Base-by-base conservation (phyloP, 2,888 invertebrate species). In the Aphodius sticticus region DNA sequence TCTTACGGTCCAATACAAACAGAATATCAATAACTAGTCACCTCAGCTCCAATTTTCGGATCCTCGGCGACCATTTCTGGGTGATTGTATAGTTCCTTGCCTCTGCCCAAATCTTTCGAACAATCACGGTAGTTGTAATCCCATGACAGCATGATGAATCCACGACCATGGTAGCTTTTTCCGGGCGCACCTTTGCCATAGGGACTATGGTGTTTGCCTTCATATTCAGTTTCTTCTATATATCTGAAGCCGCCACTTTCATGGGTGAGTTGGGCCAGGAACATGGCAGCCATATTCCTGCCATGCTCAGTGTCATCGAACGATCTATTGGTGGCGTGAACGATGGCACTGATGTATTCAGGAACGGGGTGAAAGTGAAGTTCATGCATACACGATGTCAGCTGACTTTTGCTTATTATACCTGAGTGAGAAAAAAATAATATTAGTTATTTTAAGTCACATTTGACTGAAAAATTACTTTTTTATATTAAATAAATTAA, bases 161-260 rank as follows among this genome's bases (percentile, higher is more conserved):
- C 74, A 7, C 74, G 16, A 12, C 74, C 74, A 12, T 74, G 74
- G 9, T 74, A 74, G 37, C 74, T 74, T 74, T 74, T 74, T 26
- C 74, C 74, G 7, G 7, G 36, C 1, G 74, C 74, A 74, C 74
- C 74, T 12, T 26, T n/a, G 9, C 74, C 74, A 35, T 74, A 74
- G 0, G 74, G 74, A 36, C 74, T 74, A n/a, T 37, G 37, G 12
- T 35, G 35, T 36, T n/a, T 37, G 15, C 74, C 74, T 0, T 0
- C 9, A 36, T 74, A 74, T 6, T 16, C 36, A 6, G 35, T 74
- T 35, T 74, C 74, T 74, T 74, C 74, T 16, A 74, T 74, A 14
- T 74, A 35, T 6, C 35, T 16, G 35, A 36, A 74, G 6, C 74
- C 74, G 6, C 36, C 37, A 74, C 74, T 74, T 74, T 74, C 74